A percentile compares a stretch with the other conserved stretches of the same genome.
Evolutionary conservation across 2,888 invertebrate species (phyloP).

Genomic region (Leptopterna dolabrata): DNA sequence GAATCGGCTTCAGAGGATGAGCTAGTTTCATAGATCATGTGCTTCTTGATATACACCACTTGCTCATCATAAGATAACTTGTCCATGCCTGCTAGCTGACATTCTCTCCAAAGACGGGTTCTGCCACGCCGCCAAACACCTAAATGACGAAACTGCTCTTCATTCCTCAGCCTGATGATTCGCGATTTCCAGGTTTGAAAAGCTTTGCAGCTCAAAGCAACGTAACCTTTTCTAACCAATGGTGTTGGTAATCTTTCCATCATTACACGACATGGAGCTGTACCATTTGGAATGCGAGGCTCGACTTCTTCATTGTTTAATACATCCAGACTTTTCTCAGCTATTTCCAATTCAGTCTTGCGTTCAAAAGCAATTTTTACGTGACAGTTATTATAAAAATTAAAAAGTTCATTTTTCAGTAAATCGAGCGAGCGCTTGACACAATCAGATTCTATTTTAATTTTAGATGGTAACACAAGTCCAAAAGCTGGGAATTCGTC

Average conservation of each 20-base stretch:
- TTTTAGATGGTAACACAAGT: not conserved
- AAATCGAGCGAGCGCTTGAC: not conserved
- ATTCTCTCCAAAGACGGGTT: conserved; percentile 26
- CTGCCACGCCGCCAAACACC: conserved; percentile 23
- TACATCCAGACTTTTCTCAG: not conserved
- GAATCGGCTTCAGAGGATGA: not conserved
- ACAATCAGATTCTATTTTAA: conserved; percentile 13
- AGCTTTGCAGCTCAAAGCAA: not conserved
- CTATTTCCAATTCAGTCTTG: not conserved
- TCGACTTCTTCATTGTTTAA: not conserved
- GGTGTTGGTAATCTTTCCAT: conserved; percentile 9
- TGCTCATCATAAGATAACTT: not conserved
- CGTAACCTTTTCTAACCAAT: not conserved
- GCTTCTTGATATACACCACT: not conserved
- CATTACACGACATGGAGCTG: conserved; percentile 6
- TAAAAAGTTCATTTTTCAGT: not conserved
- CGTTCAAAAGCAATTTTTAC: not conserved
- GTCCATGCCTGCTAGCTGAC: conserved; percentile 28
- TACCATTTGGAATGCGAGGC: not conserved
- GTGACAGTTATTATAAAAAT: not conserved
- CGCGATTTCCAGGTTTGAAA: not conserved
- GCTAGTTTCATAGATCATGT: not conserved
- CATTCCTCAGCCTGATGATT: not conserved
- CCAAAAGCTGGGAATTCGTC: not conserved
- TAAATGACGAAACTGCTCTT: conserved; percentile 28